phyloP scores from a whole-genome alignment of 92 coral and sea anemone genomes.

The Bergia puertoricense region DNA sequence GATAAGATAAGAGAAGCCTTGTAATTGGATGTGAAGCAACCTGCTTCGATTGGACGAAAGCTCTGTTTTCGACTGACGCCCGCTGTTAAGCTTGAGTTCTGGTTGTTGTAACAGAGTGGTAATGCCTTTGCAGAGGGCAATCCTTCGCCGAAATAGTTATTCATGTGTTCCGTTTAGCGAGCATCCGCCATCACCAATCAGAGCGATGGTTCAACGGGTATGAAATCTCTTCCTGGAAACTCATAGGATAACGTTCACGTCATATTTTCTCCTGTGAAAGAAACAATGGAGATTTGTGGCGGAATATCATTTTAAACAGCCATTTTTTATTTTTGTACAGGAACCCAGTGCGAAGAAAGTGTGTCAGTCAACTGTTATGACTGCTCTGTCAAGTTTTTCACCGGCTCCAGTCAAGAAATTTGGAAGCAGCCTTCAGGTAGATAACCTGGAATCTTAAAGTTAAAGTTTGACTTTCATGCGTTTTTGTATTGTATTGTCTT shows the following conservation, averaged over 20 bases:
- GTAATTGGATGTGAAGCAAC: not conserved
- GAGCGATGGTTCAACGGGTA: constrained; percentile 37
- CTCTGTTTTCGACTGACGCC: not conserved
- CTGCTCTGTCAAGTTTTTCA: constrained; percentile 47
- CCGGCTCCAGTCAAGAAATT: constrained; percentile 61
- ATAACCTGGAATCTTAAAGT: not conserved
- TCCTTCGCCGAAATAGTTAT: constrained; percentile 37
- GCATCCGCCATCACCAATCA: constrained; percentile 29
- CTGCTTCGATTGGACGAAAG: constrained; percentile 19
- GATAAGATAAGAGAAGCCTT: constrained; percentile 1
- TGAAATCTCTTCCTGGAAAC: constrained; percentile 36
- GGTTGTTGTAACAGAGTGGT: constrained; percentile 6
- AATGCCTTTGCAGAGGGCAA: constrained; percentile 45
- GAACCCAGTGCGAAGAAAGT: constrained; percentile 64
- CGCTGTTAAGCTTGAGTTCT: constrained; percentile 11
- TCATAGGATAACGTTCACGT: constrained; percentile 4
- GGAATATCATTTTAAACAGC: not conserved
- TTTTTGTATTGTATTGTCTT: not conserved
- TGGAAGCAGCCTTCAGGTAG: constrained; percentile 34
- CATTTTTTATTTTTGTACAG: constrained; percentile 34
- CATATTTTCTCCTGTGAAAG: constrained; percentile 15
- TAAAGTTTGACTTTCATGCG: not conserved
- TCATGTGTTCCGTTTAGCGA: constrained; percentile 35
- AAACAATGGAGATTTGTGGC: constrained; percentile 30
- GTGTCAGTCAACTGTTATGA: constrained; percentile 53